These are phyloP conservation scores for Habropoda laboriosa DNA, from an alignment of 1,140 invertebrate species.

Conservation along the genomic window DNA sequence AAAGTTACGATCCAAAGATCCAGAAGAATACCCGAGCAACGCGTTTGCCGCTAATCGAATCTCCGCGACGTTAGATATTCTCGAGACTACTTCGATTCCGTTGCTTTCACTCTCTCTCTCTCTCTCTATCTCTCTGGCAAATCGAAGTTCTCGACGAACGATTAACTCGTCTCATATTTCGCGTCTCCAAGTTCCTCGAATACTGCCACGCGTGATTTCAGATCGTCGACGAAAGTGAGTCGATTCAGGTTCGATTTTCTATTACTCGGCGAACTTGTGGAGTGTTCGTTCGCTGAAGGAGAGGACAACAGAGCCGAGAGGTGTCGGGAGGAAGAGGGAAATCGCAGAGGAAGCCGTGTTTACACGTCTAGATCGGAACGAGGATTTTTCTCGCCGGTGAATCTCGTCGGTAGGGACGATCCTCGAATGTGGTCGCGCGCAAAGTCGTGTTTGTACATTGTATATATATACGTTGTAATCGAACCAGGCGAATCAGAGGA, in stretches of 20 bases:
- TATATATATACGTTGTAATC: conserved; percentile 71
- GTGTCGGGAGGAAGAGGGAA: conserved; percentile 1
- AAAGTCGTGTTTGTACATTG: conserved; percentile 76
- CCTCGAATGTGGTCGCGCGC: conserved; percentile 22
- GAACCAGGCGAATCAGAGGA: conserved; percentile 55
- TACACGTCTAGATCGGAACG: neutral
- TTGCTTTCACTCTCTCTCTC: no score
- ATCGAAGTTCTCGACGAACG: no score
- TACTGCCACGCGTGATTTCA: conserved; percentile 9
- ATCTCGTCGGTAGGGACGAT: neutral
- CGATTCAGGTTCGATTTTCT: no score
- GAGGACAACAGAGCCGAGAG: neutral
- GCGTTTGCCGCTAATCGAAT: conserved; percentile 48
- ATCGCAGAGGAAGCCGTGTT: conserved; percentile 3
- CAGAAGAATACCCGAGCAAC: conserved; percentile 3
- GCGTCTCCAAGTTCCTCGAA: conserved; percentile 31
- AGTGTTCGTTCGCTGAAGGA: neutral
- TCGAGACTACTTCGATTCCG: conserved; percentile 19
- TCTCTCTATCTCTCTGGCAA: no score
- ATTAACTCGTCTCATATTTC: neutral
- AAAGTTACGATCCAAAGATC: conserved; percentile 1
- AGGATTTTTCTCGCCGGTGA: neutral
- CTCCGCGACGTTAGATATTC: conserved; percentile 23
- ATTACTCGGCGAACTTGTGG: no score
- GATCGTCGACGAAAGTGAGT: neutral